Conservation (phyloP, 1,140 invertebrate genomes). For the Solenopsis invicta region DNA sequence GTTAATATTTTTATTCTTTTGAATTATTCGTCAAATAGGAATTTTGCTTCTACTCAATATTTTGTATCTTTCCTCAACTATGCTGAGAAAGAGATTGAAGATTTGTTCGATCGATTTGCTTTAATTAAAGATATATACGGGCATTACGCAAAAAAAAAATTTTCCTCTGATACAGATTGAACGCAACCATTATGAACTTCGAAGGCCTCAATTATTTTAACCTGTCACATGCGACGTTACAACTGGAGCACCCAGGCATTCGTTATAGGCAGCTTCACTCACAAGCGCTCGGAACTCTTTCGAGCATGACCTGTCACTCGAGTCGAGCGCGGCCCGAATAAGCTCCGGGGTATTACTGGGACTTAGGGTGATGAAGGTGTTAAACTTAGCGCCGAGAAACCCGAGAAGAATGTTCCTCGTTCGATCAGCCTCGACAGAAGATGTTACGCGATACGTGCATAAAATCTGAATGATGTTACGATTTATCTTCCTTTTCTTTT, state of each 20-base stretch:
- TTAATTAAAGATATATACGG: background rate
- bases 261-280: slow-evolving; percentile 26
- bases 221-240: slow-evolving; percentile 15
- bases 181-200: background rate
- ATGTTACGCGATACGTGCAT: slow-evolving; percentile 1
- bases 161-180: background rate
- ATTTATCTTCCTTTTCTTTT: background rate
- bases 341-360: slow-evolving; percentile 54
- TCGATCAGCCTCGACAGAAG: slow-evolving; percentile 31
- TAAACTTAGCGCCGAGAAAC: slow-evolving; percentile 57
- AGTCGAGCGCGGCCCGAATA: slow-evolving; percentile 59
- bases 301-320: slow-evolving; percentile 69
- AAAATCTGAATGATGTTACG: slow-evolving; percentile 7
- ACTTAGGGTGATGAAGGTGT: slow-evolving; percentile 61
- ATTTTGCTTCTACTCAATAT: background rate
- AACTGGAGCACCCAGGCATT: slow-evolving; percentile 8
- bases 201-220: slow-evolving; percentile 28
- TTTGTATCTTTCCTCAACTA: background rate
- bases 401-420: slow-evolving; percentile 42
- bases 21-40: background rate
- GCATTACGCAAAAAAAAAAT: background rate
- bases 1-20: background rate
- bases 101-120: background rate
- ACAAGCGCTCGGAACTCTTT: slow-evolving; percentile 56
- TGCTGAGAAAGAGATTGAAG: background rate